phyloP scores from a whole-genome alignment of 2,797 vertebrate species.

The Pampus argenteus region DNA sequence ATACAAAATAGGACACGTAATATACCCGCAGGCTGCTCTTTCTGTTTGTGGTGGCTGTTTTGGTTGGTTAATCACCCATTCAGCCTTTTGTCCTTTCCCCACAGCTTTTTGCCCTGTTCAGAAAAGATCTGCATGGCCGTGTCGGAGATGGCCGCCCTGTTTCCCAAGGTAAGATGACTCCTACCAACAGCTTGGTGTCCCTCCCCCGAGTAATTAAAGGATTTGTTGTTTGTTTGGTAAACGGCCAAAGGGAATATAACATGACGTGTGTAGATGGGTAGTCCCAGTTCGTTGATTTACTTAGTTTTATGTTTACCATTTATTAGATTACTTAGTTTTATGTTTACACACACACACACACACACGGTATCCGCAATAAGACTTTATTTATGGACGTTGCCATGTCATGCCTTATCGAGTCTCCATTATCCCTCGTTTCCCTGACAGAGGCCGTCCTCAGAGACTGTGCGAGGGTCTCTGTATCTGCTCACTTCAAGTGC shows the following conservation, averaged over 20 bases:
- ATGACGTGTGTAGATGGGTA: slow-evolving; percentile 14
- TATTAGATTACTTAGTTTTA: slow-evolving; percentile 39
- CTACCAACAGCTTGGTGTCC: slow-evolving; percentile 4
- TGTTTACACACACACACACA: slow-evolving; percentile 12
- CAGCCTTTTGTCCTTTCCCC: slow-evolving; percentile 18
- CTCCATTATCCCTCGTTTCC: slow-evolving; percentile 8
- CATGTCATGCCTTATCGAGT: slow-evolving; percentile 30
- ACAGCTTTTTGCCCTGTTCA: slow-evolving; percentile 96
- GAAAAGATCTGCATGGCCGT: slow-evolving; percentile 98
- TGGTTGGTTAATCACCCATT: background rate
- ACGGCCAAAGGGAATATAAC: slow-evolving; percentile 29
- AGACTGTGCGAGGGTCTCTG: slow-evolving; percentile 91
- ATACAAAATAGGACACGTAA: too few relatives aligned
- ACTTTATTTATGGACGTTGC: slow-evolving; percentile 41
- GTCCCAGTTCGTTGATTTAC: slow-evolving; percentile 24
- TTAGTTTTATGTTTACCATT: slow-evolving; percentile 30
- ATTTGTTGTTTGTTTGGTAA: slow-evolving; percentile 55
- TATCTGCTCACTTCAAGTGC: slow-evolving; percentile 95
- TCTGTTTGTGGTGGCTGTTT: slow-evolving; percentile 1
- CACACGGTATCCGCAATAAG: slow-evolving; percentile 13
- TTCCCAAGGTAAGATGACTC: slow-evolving; percentile 92
- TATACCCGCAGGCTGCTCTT: background rate
- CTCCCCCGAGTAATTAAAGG: slow-evolving; percentile 17
- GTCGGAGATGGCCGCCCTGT: slow-evolving; percentile 96
- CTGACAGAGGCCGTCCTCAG: slow-evolving; percentile 92